Evolutionary conservation across 2,888 invertebrate species (phyloP).

Genomic region (Hymenopus coronatus): DNA sequence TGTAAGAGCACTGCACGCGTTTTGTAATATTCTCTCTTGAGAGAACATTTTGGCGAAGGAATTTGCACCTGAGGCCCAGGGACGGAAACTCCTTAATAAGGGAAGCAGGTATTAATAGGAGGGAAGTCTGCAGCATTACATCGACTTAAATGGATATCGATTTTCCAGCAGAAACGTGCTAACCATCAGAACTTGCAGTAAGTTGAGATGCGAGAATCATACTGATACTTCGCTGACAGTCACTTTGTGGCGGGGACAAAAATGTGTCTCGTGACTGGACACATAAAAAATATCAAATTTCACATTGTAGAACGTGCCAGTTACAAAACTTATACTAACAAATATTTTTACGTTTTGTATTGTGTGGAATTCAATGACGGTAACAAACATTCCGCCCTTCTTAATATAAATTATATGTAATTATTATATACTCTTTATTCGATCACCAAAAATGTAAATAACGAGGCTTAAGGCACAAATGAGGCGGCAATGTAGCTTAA

Average conservation of each 20-base stretch:
- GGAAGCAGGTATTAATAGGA: not conserved
- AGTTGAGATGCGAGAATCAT: not conserved
- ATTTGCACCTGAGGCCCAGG: not conserved
- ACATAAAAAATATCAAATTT: no score
- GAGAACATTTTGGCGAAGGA: not conserved
- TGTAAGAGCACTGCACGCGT: not conserved
- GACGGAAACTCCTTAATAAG: not conserved
- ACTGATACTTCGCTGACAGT: not conserved
- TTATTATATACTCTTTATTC: no score
- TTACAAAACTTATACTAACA: no score
- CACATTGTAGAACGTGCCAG: no score
- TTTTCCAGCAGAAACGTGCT: not conserved
- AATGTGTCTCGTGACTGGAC: not conserved
- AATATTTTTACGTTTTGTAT: no score
- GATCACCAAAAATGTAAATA: no score
- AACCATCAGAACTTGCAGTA: not conserved
- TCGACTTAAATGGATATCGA: not conserved
- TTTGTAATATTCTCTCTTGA: not conserved
- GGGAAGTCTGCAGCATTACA: not conserved
- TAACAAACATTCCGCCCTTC: no score
- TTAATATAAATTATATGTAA: no score
- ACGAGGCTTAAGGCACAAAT: no score
- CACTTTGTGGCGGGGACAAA: not conserved
- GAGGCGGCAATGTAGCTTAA: no score
- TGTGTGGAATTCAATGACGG: no score